Evolutionary conservation across 2,113 vertebrate genomes (phyloP), one percentile per base, ranked within the genome.

Genomic region (Sceloporus undulatus): DNA sequence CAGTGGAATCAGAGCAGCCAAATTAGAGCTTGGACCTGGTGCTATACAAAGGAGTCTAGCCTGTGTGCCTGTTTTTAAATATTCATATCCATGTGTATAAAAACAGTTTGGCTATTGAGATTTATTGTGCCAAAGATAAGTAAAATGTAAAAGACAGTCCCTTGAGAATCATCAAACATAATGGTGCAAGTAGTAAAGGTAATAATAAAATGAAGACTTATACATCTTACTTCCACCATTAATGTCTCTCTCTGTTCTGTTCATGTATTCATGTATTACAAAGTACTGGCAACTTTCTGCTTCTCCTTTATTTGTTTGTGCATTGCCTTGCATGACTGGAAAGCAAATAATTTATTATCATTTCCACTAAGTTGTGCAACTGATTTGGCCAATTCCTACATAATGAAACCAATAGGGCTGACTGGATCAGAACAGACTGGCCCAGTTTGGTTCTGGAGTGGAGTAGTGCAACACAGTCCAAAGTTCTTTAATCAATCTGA

Each of bases 91-190:
- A 0, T 0, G 65, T 80, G 82, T 62, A 86, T 19, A 16, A 19
- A n/a, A 80, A 90, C 84, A 89, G 88, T 91, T 84, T 82, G 54
- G 84, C 86, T 68, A 14, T 62, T 88, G 81, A 89, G 34, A 34
- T 89, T 94, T 91, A 40, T 79, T 81, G 59, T 75, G 83, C 82
- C 56, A 80, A 83, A 23, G 66, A 11, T 79, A 93, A 93, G 90
- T 91, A 89, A 82, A 92, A 93, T 84, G 77, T 90, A 93, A 93
- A 92, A 94, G 84, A 88, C 89, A 88, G 81, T 71, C 91, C 89
- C 86, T 91, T 14, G 0, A 84, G 76, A 70, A 94, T 70, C 79
- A 75, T 8, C 91, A 88, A 94, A 91, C 91, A 93, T 87, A 94
- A 48, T 90, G 82, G 88, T 92, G 89, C 56, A 93, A 92, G 27